Evolutionary conservation across 2,113 vertebrate species (phyloP).

Genomic region (Colaptes auratus): DNA sequence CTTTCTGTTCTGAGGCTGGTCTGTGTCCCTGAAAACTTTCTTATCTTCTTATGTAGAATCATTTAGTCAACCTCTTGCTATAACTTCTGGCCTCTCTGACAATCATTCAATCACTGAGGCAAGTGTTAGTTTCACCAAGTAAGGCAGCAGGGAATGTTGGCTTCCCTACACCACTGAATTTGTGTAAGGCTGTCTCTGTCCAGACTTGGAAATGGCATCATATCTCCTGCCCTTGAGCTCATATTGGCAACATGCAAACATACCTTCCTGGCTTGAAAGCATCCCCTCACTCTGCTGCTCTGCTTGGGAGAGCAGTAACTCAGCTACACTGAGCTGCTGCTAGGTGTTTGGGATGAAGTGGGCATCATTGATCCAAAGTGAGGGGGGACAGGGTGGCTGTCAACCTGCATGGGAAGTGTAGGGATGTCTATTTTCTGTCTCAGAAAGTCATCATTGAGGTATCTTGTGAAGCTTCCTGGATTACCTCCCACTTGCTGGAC

Average conservation of each 20-base stretch:
- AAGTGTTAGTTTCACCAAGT: not conserved
- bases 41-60: not conserved
- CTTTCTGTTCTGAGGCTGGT: not conserved
- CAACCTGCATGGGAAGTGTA: fast-evolving
- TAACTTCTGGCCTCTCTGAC: not conserved
- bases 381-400: fast-evolving
- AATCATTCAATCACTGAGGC: not conserved
- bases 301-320: not conserved
- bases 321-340: fast-evolving
- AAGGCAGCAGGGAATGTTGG: not conserved
- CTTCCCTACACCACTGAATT: fast-evolving
- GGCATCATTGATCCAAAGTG: fast-evolving
- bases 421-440: too few relatives aligned
- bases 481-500: too few relatives aligned
- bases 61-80: not conserved
- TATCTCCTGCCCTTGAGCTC: not conserved
- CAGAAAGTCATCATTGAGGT: too few relatives aligned
- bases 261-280: not conserved
- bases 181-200: not conserved
- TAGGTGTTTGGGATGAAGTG: fast-evolving
- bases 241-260: not conserved
- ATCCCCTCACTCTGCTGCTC: fast-evolving
- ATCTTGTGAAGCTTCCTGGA: too few relatives aligned
- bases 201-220: not conserved
- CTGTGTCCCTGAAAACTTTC: fast-evolving